phyloP scores from a whole-genome alignment of 2,797 vertebrate genomes.

The Centropyge bicolor region DNA sequence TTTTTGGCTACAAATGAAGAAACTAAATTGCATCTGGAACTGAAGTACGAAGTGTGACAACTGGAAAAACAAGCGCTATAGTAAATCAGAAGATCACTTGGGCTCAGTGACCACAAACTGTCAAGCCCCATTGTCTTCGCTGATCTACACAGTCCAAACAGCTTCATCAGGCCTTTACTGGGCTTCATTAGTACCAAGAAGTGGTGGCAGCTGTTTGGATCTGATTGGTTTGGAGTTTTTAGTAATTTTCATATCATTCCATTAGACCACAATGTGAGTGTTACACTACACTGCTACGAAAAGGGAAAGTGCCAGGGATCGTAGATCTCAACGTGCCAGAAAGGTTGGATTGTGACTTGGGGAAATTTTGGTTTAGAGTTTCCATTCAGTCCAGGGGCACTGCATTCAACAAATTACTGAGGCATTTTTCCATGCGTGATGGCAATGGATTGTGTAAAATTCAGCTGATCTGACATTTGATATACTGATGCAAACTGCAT shows the following conservation, averaged over 20 bases:
- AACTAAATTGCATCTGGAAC: conserved; percentile 37
- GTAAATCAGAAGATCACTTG: conserved; percentile 51
- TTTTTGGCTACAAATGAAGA: conserved; percentile 29
- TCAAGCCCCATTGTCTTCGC: conserved; percentile 44
- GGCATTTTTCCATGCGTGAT: conserved; percentile 25
- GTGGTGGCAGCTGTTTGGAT: conserved; percentile 12
- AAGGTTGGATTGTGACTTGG: conserved; percentile 50
- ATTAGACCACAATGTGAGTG: conserved; percentile 12
- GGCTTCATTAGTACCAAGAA: neutral
- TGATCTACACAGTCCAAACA: conserved; percentile 29
- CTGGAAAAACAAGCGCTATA: conserved; percentile 64
- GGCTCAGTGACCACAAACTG: conserved; percentile 51
- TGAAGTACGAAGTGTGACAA: conserved; percentile 38
- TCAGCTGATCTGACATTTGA: conserved; percentile 1
- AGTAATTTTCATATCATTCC: conserved; percentile 31
- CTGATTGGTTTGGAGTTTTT: conserved; percentile 12
- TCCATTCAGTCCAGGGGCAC: conserved; percentile 39
- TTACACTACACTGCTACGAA: conserved; percentile 11
- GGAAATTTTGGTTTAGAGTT: conserved; percentile 45
- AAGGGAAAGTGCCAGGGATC: conserved; percentile 27
- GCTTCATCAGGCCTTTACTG: conserved; percentile 11
- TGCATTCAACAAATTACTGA: conserved; percentile 35
- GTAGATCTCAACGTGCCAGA: conserved; percentile 35
- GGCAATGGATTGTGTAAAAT: neutral
- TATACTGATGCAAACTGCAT: neutral